Base-by-base conservation (phyloP, 2,888 invertebrate species). In the Plagodis dolabraria region DNA sequence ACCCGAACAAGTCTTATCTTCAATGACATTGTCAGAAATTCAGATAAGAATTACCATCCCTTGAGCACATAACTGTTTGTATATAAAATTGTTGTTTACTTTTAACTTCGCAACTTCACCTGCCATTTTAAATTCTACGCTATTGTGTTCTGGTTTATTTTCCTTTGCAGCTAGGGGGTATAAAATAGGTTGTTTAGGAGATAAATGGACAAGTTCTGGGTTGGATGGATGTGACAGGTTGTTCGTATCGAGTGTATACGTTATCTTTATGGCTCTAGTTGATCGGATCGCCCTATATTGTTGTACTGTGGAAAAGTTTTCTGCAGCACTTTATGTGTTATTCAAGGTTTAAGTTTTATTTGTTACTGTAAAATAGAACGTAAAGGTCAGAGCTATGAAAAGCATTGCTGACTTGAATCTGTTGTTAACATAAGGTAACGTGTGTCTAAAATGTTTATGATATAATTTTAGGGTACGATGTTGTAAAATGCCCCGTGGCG, bases 151-250 rank as follows among this genome's bases (percentile, higher is more conserved):
- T 54, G 57, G 64, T 62, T 40, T 35, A 33, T 51, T 61, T 60
- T 65, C 10, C 53, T 22, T n/a, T 55, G 49, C 11, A 10, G 12
- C 8, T 0, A n/a, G 11, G 10, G 12, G 52, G 57, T 67, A 53
- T 53, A 57, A 58, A 50, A 48, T 33, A 46, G 35, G 63, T 61
- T 60, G 62, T 63, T 61, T 53, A 53, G 55, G 47, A 57, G 57
- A 63, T 64, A 63, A 59, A 65, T 63, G 57, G 43, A 50, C 9
- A 43, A 43, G 12, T 43, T 43, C 60, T 64, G 46, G 61, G 53
- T 49, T 53, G 53, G 66, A 68, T 62, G 45, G 58, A 68, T 66
- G 64, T 51, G 63, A 60, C 65, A 54, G 53, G 60, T 68, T 57
- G 60, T 57, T 36, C 48, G 57, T 10, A 8, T 11, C 47, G 11